Base-by-base conservation (phyloP, 2,113 vertebrate species). In the Porphyrio hochstetteri region DNA sequence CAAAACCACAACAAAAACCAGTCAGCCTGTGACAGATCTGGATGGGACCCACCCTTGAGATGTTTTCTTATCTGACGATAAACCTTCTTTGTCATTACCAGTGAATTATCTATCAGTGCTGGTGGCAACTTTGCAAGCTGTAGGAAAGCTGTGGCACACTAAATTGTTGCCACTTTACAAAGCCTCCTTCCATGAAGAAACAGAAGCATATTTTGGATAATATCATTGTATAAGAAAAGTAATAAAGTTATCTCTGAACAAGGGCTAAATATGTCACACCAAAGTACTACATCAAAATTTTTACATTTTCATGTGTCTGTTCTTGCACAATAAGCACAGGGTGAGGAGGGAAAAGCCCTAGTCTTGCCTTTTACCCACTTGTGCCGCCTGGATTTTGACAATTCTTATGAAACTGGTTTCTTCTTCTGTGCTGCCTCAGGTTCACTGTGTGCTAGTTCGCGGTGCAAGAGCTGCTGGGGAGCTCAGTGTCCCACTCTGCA, bases 341-440 rank as follows among this genome's bases (percentile, higher is more conserved):
- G 27, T 4, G 8, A 70, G 69, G 69, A 74, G 44, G 59, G 28
- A 17, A 48, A 86, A 83, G 21, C 13, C 29, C 16, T 44, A 7
- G 17, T 38, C 40, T 96, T 87, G 50, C 90, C 80, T 95, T 88
- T 93, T 28, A 50, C 88, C 81, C 40, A 65, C 48, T 93, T 67
- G 19, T 88, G 69, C 38, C 1, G 29, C 33, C 29, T 57, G 38
- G 36, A 10, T 90, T 90, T 70, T 60, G 48, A 55, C 7, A 1
- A 69, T 75, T 88, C 82, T 85, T 86, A 40, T n/a, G 83, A 93
- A 90, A 74, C 9, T 13, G 11, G 36, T 86, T 92, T 75, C 56
- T 92, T 75, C 56, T 69, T 72, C 44, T 67, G 23, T 52, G 18
- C n/a, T 13, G 36, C 79, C 60, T 79, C 74, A 93, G 52, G 40